These are phyloP conservation scores for Cepaea hortensis DNA, from an alignment of 2,888 invertebrate genomes.

Conservation along the genomic window DNA sequence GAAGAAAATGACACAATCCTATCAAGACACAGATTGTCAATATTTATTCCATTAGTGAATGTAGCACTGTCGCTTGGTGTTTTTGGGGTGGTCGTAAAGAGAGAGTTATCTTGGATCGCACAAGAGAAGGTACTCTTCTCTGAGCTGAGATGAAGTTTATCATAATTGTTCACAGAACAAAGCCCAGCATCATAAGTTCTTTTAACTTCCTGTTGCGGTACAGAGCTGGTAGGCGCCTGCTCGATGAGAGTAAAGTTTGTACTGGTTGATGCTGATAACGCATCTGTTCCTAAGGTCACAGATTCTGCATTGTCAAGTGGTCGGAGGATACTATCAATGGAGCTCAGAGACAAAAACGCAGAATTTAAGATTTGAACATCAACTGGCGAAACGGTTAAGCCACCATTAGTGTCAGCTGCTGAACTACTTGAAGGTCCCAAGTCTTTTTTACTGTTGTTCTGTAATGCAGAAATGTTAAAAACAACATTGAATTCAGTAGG, in stretches of 20 bases:
- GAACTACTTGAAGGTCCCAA: not conserved
- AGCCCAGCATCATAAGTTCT: not conserved
- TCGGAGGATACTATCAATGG: not conserved
- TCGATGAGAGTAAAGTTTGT: not conserved
- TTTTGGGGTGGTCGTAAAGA: not conserved
- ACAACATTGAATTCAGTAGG: not conserved
- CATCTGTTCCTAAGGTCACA: not conserved
- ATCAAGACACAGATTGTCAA: not conserved
- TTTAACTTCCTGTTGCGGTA: not conserved
- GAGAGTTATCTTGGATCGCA: not conserved
- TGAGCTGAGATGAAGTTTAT: not conserved
- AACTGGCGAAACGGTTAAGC: not conserved
- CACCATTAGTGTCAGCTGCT: not conserved
- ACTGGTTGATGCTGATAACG: not conserved
- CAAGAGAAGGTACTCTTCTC: not conserved
- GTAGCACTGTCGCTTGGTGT: not conserved
- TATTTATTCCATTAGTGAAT: not conserved
- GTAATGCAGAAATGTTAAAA: not conserved
- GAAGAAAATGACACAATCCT: not conserved
- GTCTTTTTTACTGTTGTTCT: not conserved
- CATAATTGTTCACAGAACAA: not conserved
- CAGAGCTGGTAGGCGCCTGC: not conserved
- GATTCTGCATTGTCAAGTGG: constrained; percentile 7
- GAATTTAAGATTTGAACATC: not conserved
- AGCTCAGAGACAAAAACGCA: not conserved